Base-by-base conservation (phyloP, 53 echinoderm and acorn worm genomes). In the Holothuria leucospilota region DNA sequence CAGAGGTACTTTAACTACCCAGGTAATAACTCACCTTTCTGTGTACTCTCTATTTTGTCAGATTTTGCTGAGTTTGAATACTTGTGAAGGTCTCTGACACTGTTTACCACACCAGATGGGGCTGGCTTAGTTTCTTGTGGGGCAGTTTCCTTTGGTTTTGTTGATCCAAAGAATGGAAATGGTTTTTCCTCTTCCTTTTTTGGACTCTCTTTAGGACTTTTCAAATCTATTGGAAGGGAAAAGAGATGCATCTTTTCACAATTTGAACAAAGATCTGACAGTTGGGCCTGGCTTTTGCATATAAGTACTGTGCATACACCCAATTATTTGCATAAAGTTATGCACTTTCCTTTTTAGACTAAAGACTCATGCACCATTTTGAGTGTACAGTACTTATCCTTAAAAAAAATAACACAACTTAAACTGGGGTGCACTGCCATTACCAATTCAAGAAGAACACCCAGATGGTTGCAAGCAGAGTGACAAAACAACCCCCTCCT, bases 11-110 rank as follows among this genome's bases (percentile, higher is more conserved):
- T 34, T 46, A 46, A 9, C 46, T 56, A 4, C 15, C 4, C 1
- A 16, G 16, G 18, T 56, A 18, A 7, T 5, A 56, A 56, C 56
- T 56, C 56, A 56, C 56, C 56, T 56, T 56, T 56, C 5, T 15
- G 34, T 2, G 4, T 68, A 68, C 68, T 23, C 16, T 68, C 34
- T 24, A 4, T 34, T 34, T 68, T 68, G 29, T 75, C 51, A 75
- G 75, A 39, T 40, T 75, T 75, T 13, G 70, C 42, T 3, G 85
- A 81, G 28, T 73, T 86, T 38, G 96, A 94, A 71, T 96, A 96
- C 84, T 91, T 89, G 69, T 94, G 96, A 14, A 96, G 91, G 67
- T 91, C 96, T 30, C 89, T 83, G 61, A 94, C 94, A 39, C 94
- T 96, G 70, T 92, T 90, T 52, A 96, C 94, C 0, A 94, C 94